These are phyloP conservation scores for Slavum lentiscoides DNA, from an alignment of 2,888 invertebrate species.

Conservation along the genomic window DNA sequence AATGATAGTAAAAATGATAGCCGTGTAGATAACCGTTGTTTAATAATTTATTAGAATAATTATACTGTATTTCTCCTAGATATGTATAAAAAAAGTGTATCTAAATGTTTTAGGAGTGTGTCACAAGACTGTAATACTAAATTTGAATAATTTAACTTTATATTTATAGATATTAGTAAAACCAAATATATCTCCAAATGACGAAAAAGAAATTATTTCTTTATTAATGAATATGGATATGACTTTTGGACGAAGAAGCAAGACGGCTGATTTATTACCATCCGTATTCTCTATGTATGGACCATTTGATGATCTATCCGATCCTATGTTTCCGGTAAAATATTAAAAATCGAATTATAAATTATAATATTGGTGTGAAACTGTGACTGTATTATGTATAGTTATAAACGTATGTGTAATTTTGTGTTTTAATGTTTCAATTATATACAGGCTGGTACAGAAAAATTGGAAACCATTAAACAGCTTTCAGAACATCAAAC, in stretches of 20 bases:
- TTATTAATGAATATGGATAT: conserved; percentile 72
- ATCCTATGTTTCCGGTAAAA: conserved; percentile 55
- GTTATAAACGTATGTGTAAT: no score
- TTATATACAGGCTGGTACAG: conserved; percentile 12
- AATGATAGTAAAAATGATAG: no score
- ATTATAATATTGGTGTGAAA: not conserved
- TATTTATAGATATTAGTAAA: conserved; percentile 66
- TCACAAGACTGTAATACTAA: not conserved
- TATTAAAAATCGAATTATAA: not conserved
- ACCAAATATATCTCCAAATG: conserved; percentile 64
- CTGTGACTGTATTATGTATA: no score
- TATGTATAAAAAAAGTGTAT: no score
- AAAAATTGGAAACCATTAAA: conserved; percentile 34
- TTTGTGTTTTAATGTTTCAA: not conserved
- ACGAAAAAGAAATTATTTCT: conserved; percentile 71
- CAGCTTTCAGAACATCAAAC: conserved; percentile 26
- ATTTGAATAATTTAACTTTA: not conserved
- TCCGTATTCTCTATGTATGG: conserved; percentile 51
- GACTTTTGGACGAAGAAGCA: conserved; percentile 66
- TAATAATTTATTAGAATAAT: no score
- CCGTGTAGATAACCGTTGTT: no score
- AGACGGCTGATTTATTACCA: conserved; percentile 1
- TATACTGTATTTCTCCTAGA: no score
- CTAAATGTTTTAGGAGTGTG: no score
- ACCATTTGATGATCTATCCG: conserved; percentile 45